These are phyloP conservation scores for Dasypogon diadema DNA, from an alignment of 2,888 invertebrate genomes.

Conservation along the genomic window DNA sequence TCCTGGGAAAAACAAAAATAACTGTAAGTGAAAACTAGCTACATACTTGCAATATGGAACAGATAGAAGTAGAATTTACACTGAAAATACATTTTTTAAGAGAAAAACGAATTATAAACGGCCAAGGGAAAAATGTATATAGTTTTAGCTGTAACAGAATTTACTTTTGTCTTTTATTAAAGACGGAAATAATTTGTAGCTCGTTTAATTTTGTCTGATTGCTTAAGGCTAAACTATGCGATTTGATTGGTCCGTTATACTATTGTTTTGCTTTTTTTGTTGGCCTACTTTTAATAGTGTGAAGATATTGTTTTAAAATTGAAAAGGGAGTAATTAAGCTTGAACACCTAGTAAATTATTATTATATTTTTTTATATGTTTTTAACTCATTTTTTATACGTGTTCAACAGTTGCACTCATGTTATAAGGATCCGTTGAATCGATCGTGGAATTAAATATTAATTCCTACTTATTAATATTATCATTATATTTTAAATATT, in stretches of 20 bases:
- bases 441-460: neutral
- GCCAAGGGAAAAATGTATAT: neutral
- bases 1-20: neutral
- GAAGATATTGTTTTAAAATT: neutral
- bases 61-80: neutral
- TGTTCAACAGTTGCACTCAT: constrained; percentile 5
- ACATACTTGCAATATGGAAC: neutral
- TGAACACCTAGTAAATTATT: neutral
- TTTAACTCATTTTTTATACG: neutral
- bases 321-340: neutral
- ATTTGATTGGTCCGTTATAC: neutral
- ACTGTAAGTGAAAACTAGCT: neutral
- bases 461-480: constrained; percentile 14
- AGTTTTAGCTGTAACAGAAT: neutral
- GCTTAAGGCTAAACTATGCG: neutral
- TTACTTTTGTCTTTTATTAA: neutral
- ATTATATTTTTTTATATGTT: neutral
- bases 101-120: neutral
- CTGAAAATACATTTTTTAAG: no score
- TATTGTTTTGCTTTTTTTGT: neutral
- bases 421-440: neutral
- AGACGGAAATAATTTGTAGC: neutral
- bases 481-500: constrained; percentile 2
- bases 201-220: neutral
- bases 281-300: neutral